phyloP scores from a whole-genome alignment of 1,140 invertebrate genomes.

The Aphelenchoides besseyi region DNA sequence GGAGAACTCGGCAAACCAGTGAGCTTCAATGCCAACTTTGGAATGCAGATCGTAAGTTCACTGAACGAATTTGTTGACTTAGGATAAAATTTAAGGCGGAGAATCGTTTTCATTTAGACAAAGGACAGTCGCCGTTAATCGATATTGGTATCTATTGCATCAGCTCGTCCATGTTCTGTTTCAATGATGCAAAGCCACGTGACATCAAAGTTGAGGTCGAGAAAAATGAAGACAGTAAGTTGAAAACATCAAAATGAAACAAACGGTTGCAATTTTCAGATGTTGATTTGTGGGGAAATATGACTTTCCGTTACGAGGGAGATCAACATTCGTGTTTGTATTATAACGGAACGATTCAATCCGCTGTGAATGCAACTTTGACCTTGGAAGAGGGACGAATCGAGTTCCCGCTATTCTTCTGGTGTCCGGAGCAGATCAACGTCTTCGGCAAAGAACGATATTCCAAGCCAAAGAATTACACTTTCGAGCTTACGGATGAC shows the following conservation, averaged over 20 bases:
- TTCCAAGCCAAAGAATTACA: constrained; percentile 16
- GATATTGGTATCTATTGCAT: background rate
- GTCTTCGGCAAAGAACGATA: background rate
- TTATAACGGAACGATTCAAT: constrained; percentile 65
- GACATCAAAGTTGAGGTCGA: constrained; percentile 16
- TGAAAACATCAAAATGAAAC: background rate
- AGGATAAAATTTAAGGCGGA: background rate
- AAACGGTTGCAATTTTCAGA: background rate
- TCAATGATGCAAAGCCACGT: constrained; percentile 37
- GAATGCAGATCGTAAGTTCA: background rate
- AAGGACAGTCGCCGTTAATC: constrained; percentile 13
- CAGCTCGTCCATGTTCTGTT: background rate
- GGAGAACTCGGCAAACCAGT: constrained; percentile 26
- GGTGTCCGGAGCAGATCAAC: constrained; percentile 33
- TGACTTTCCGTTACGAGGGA: constrained; percentile 21
- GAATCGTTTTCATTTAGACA: constrained; percentile 12
- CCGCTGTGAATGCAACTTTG: constrained; percentile 71
- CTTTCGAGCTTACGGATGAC: background rate
- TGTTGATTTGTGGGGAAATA: constrained; percentile 26
- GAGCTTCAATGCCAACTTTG: constrained; percentile 22
- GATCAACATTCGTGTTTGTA: constrained; percentile 70
- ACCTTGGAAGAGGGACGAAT: constrained; percentile 71
- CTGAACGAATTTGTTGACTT: background rate
- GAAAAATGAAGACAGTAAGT: constrained; percentile 63
- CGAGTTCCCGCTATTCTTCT: constrained; percentile 63